phyloP scores from a whole-genome alignment of 2,888 invertebrate genomes.

The Caenorhabditis sp. region DNA sequence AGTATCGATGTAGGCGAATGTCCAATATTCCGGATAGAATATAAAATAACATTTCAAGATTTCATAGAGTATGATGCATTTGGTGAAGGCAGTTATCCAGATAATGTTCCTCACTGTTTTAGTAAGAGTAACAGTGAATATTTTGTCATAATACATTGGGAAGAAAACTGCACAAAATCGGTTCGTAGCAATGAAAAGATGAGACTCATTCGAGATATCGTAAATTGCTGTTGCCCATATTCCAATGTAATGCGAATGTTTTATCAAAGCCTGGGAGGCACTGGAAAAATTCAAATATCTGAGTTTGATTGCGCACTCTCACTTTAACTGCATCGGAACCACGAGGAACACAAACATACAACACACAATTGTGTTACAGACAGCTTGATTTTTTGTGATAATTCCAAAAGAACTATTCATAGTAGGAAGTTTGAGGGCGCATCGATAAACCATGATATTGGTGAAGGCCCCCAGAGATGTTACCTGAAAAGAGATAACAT shows the following conservation, averaged over 20 bases:
- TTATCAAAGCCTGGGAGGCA: background rate
- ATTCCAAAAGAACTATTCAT: slow-evolving; percentile 26
- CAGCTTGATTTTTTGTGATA: slow-evolving; percentile 24
- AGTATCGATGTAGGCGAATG: slow-evolving; percentile 5
- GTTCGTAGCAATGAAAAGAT: slow-evolving; percentile 17
- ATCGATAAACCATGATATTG: background rate
- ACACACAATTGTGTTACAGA: slow-evolving; percentile 11
- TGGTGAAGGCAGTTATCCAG: slow-evolving; percentile 4
- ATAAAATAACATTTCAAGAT: background rate
- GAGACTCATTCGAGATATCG: slow-evolving; percentile 12
- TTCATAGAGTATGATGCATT: slow-evolving; percentile 4
- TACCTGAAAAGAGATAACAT: background rate
- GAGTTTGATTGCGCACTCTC: no score
- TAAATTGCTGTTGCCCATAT: slow-evolving; percentile 1
- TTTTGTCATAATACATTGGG: slow-evolving; percentile 3
- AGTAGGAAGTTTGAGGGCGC: background rate
- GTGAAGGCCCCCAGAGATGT: background rate
- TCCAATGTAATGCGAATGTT: slow-evolving; percentile 5
- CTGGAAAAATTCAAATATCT: no score
- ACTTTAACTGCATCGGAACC: slow-evolving; percentile 17
- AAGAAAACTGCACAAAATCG: slow-evolving; percentile 21
- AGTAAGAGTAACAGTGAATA: background rate
- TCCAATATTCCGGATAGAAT: background rate
- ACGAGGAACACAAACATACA: background rate
- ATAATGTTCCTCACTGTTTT: background rate